phyloP scores from a whole-genome alignment of 2,113 vertebrate genomes.

The Semicossyphus pulcher region DNA sequence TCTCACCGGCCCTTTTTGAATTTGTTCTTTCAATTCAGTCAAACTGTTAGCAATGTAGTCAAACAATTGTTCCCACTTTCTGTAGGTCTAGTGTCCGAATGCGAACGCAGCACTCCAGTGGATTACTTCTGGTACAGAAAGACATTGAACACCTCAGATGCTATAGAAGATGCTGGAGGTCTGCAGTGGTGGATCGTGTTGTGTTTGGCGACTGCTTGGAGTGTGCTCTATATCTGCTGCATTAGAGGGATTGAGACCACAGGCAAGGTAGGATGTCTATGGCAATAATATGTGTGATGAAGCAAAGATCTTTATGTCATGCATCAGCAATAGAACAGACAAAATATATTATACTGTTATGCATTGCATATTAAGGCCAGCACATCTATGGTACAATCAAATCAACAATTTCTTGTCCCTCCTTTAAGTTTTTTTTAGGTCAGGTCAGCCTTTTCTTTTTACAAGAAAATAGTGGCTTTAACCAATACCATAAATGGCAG shows the following conservation, averaged over 20 bases:
- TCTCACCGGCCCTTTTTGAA: not conserved
- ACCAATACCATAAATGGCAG: no score
- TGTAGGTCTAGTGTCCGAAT: slow-evolving; percentile 87
- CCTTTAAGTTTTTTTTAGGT: no score
- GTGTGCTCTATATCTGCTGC: slow-evolving; percentile 88
- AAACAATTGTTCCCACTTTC: not conserved
- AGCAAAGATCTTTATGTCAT: not conserved
- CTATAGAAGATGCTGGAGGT: slow-evolving; percentile 84
- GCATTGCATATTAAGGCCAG: not conserved
- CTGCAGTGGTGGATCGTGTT: slow-evolving; percentile 95
- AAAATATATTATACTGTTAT: not conserved
- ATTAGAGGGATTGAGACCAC: slow-evolving; percentile 97
- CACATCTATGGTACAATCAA: no score
- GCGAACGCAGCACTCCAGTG: slow-evolving; percentile 87
- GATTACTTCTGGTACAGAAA: slow-evolving; percentile 98
- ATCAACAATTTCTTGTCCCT: no score
- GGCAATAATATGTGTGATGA: not conserved
- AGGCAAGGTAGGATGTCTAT: slow-evolving; percentile 87
- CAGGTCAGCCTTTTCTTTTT: no score
- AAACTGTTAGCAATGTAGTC: no score
- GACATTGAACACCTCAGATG: slow-evolving; percentile 89
- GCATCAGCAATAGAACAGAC: no score
- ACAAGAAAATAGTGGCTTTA: no score
- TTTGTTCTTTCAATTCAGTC: not conserved
- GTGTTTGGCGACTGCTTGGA: slow-evolving; percentile 88